A percentile compares a stretch with the other conserved stretches of the same genome.
Evolutionary conservation across 2,113 vertebrate species (phyloP).

Genomic region (Rana temporaria): DNA sequence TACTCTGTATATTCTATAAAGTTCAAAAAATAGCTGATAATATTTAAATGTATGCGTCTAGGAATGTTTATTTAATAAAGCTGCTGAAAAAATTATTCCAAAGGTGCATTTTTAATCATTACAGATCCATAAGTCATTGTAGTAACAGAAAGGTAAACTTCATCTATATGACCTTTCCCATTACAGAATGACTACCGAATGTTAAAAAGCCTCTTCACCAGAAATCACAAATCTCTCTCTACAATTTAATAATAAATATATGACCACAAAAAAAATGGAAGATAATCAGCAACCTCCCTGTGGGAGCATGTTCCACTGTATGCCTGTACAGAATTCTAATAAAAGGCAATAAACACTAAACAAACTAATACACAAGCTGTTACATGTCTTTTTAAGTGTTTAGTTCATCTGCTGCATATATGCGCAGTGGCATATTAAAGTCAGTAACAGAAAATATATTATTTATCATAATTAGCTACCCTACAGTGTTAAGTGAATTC

Average conservation of each 20-base stretch:
- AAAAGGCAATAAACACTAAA: constrained; percentile 31
- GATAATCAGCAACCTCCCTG: neutral
- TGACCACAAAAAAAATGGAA: neutral
- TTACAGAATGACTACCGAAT: neutral
- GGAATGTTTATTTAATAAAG: too few relatives aligned
- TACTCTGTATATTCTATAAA: too few relatives aligned
- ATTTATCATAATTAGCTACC: constrained; percentile 45
- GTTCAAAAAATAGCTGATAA: too few relatives aligned
- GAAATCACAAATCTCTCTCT: neutral
- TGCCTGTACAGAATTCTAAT: constrained; percentile 5
- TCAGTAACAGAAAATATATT: constrained; percentile 39
- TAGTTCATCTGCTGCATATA: constrained; percentile 42
- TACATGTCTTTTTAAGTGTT: constrained; percentile 35
- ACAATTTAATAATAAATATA: constrained; percentile 2
- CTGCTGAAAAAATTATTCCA: too few relatives aligned
- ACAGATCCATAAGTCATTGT: too few relatives aligned
- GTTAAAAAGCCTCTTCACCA: neutral
- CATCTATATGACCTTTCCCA: neutral
- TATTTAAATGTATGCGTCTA: too few relatives aligned
- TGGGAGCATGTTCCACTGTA: constrained; percentile 1
- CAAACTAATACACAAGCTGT: constrained; percentile 44
- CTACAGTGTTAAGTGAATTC: constrained; percentile 23
- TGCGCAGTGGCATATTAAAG: constrained; percentile 22
- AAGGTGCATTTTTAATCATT: too few relatives aligned
- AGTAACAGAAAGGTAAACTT: neutral